Percentiles rank a stretch among this genome's conserved stretches.
phyloP scores from a whole-genome alignment of 1,140 invertebrate species.

The Frieseomelitta varia region DNA sequence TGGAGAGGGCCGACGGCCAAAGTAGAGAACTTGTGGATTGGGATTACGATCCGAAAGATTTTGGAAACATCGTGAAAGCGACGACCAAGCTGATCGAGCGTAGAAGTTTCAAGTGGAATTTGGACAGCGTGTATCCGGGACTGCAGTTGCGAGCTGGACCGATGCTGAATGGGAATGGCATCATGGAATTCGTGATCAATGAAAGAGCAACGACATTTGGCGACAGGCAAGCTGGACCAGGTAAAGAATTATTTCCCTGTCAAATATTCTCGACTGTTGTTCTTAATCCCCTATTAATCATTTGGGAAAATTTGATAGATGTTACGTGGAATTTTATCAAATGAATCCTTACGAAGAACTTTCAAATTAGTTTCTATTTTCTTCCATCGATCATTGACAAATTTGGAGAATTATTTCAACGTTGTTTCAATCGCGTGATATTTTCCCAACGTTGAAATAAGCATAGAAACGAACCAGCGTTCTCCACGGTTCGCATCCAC shows the following conservation, averaged over 20 bases:
- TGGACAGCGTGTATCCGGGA: conserved; percentile 87
- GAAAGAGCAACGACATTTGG: conserved; percentile 76
- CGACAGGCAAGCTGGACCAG: conserved; percentile 75
- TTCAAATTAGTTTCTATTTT: no score
- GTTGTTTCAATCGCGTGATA: neutral
- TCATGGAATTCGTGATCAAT: conserved; percentile 89
- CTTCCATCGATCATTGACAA: no score
- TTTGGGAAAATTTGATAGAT: neutral
- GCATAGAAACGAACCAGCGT: conserved; percentile 54
- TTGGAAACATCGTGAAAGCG: conserved; percentile 87
- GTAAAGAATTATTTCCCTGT: conserved; percentile 49
- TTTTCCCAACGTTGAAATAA: neutral
- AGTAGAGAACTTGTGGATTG: conserved; percentile 78
- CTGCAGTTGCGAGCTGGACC: conserved; percentile 87
- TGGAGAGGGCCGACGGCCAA: conserved; percentile 74
- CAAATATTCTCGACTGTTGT: neutral
- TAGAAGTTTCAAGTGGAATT: conserved; percentile 88
- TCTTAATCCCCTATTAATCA: neutral
- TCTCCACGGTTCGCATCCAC: conserved; percentile 38
- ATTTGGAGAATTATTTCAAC: no score
- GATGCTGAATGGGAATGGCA: conserved; percentile 83
- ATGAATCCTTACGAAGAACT: no score
- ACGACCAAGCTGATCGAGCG: conserved; percentile 86
- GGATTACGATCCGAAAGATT: conserved; percentile 88
- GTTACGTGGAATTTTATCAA: neutral